Percentiles rank a stretch among this genome's conserved stretches.
Evolutionary conservation across 2,797 vertebrate species (phyloP).

Genomic region (Varecia variegata): DNA sequence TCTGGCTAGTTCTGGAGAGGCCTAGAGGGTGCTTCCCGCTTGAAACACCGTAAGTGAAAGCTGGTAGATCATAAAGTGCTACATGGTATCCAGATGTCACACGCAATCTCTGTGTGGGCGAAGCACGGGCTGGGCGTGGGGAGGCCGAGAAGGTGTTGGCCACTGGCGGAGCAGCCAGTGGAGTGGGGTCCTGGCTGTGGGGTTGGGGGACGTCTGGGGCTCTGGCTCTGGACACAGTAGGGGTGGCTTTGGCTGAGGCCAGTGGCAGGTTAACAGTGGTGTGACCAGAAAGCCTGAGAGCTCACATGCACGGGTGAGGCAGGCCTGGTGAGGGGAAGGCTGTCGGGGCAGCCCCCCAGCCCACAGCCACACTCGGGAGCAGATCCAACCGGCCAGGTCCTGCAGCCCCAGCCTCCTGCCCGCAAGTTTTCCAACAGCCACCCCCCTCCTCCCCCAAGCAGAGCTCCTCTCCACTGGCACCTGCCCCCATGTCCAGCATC

Average conservation of each 20-base stretch:
- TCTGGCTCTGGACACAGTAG: background rate
- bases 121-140: background rate
- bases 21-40: background rate
- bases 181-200: background rate
- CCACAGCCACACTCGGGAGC: background rate
- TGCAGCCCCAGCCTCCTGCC: background rate
- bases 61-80: fast-evolving
- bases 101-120: fast-evolving
- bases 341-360: background rate
- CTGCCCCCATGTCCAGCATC: background rate
- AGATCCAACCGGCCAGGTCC: background rate
- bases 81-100: fast-evolving
- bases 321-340: background rate
- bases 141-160: background rate
- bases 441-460: background rate
- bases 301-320: background rate
- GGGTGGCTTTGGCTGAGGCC: background rate
- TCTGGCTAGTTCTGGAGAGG: background rate
- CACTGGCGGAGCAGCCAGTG: background rate
- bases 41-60: background rate
- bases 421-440: background rate
- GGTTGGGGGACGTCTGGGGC: fast-evolving
- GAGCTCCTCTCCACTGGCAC: background rate
- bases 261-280: background rate
- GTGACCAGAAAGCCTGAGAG: background rate